Conservation (phyloP, 2,113 vertebrate species). For the Sigmodon hispidus region DNA sequence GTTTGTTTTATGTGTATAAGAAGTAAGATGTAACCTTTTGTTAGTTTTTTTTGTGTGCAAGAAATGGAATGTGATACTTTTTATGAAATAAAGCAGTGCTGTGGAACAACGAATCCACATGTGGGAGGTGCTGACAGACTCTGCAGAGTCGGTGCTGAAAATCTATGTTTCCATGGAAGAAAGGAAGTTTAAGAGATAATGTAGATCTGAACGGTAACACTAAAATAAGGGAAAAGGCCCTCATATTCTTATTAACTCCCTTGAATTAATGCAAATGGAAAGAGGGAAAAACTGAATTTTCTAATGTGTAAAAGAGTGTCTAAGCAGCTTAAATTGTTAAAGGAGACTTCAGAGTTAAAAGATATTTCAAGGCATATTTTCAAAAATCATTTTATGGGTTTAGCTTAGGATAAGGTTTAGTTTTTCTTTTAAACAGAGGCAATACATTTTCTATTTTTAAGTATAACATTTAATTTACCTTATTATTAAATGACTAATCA, state of each 20-base stretch:
- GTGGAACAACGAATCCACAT: neutral
- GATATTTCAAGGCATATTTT: neutral
- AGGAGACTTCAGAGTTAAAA: neutral
- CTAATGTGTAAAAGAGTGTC: neutral
- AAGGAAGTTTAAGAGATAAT: neutral
- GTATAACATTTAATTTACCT: neutral
- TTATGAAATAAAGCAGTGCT: neutral
- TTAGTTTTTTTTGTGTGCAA: neutral
- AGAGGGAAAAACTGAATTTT: neutral
- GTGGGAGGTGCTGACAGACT: neutral
- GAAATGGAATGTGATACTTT: neutral
- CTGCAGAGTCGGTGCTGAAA: neutral
- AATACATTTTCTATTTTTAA: neutral
- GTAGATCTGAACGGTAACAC: neutral
- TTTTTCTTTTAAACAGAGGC: neutral
- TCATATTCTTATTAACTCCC: neutral
- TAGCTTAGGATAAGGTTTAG: neutral
- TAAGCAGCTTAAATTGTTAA: neutral
- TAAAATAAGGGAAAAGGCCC: neutral
- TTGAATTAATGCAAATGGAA: neutral
- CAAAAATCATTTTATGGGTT: neutral
- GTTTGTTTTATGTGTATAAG: neutral
- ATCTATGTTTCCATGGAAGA: neutral
- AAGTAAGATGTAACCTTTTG: neutral
- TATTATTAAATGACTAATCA: neutral